A percentile compares a stretch with the other conserved stretches of the same genome.
phyloP scores from a whole-genome alignment of 2,113 vertebrate species.

The Brevimyrus niger region DNA sequence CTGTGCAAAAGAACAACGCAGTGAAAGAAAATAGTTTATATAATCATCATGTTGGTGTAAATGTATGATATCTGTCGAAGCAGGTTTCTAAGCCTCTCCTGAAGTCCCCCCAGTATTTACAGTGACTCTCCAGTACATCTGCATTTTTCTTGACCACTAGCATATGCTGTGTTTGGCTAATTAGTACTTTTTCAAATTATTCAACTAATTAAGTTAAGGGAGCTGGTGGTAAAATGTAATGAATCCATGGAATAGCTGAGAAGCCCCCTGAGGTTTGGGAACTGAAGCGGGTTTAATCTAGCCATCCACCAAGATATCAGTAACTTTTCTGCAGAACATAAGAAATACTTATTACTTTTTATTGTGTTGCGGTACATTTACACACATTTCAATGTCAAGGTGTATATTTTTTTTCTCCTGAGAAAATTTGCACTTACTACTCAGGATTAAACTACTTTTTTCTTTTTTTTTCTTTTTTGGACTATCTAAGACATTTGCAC shows the following conservation, averaged over 20 bases:
- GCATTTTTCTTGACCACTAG: background rate
- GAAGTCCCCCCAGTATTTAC: background rate
- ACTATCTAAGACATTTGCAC: background rate
- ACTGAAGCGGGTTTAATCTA: too few relatives aligned
- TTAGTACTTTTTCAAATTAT: background rate
- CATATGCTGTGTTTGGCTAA: background rate
- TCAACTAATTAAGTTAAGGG: background rate
- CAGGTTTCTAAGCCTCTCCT: background rate
- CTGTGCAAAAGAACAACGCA: background rate
- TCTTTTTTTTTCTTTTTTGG: too few relatives aligned
- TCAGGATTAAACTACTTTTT: background rate
- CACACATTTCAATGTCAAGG: background rate
- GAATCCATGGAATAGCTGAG: background rate
- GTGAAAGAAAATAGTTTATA: background rate
- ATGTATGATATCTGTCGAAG: background rate
- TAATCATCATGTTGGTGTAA: background rate
- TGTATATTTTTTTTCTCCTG: background rate
- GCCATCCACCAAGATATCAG: background rate
- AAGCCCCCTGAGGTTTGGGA: too few relatives aligned
- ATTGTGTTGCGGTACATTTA: background rate
- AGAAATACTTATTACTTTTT: background rate
- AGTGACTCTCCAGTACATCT: background rate
- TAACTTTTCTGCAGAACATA: background rate
- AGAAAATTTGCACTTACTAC: background rate
- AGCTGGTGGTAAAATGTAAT: background rate